Base-by-base conservation (phyloP, 2,113 vertebrate genomes). In the Gadus macrocephalus region DNA sequence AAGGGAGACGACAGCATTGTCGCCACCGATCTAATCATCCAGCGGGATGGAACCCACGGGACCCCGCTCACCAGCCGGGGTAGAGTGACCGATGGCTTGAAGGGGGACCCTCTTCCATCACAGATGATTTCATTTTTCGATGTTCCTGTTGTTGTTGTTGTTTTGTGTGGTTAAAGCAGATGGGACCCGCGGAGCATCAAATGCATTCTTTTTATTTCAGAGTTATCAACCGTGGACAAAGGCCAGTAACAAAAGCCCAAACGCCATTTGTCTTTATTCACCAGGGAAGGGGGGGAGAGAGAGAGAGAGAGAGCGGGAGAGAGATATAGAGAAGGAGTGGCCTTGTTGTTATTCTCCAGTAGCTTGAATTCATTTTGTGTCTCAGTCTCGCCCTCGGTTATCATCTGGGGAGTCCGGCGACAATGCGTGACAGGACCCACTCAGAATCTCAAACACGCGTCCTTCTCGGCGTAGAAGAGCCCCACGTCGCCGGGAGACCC, bases 221-320 rank as follows among this genome's bases (percentile, higher is more conserved):
- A 73, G 68, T 74, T 79, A 83, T 78, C 77, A 84, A 76, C 78
- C 73, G 76, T 62, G 76, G 74, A 79, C 74, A 49, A 49, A 84
- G 83, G 83, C 78, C 78, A 81, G 87, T 74, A 77, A 85, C 83
- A 90, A 49, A 49, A 49, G 42, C 42, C 89, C 78, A 86, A 90
- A 84, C 85, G 81, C 70, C 78, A 87, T 91, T 92, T 89, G 81
- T 90, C 86, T 90, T 86, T 75, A 85, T 89, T 87, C 83, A 72
- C 74, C n/a, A 12, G 78, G 85, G 88, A 85, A 84, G 42, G 12
- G 42, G 11, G 38, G 11, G 38, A n/a, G n/a, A n/a, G n/a, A 20
- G 20, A 20, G 20, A 20, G 38, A 42, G 38, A 42, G 38, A 42
- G 38, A 42, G 38, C 5, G 38, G 11, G 42, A 49, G 42, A 49